Conservation (phyloP, 2,113 vertebrate species). For the Ageneiosus marmoratus region DNA sequence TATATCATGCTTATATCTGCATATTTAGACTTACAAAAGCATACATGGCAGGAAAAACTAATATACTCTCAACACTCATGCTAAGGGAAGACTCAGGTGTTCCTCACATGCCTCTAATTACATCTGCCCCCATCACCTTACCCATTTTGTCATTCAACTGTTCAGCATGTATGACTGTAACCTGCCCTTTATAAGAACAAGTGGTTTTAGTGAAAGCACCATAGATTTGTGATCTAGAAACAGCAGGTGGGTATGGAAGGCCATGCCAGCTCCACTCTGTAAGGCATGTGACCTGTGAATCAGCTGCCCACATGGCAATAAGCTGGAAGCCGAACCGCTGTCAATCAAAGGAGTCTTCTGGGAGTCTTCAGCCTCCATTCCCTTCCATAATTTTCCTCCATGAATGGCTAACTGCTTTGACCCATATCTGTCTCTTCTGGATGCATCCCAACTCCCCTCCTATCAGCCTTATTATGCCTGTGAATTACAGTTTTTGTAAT, state of each 20-base stretch:
- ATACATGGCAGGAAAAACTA: neutral
- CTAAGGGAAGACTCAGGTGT: neutral
- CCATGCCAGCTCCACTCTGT: conserved; percentile 35
- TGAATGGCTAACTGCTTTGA: conserved; percentile 67
- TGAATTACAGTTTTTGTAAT: conserved; percentile 65
- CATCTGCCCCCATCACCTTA: neutral
- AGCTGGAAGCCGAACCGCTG: conserved; percentile 40
- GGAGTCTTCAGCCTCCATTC: conserved; percentile 48
- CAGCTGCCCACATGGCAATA: conserved; percentile 51
- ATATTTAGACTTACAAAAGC: too few relatives aligned
- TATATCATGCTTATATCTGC: neutral
- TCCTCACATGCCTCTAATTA: neutral
- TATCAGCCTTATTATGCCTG: conserved; percentile 71
- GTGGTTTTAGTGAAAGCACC: neutral
- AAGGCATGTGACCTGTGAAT: conserved; percentile 35
- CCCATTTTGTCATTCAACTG: neutral
- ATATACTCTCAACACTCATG: neutral
- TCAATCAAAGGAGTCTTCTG: conserved; percentile 52
- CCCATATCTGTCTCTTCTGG: conserved; percentile 72
- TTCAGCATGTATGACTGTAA: neutral
- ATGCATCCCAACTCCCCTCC: conserved; percentile 68
- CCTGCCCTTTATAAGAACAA: conserved; percentile 1
- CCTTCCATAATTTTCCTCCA: conserved; percentile 43
- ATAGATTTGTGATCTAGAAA: conserved; percentile 15
- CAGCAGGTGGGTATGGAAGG: conserved; percentile 34